Percentiles rank a stretch among this genome's conserved stretches.
Conservation (phyloP, 2,113 vertebrate species). For the Anhinga rufa region DNA sequence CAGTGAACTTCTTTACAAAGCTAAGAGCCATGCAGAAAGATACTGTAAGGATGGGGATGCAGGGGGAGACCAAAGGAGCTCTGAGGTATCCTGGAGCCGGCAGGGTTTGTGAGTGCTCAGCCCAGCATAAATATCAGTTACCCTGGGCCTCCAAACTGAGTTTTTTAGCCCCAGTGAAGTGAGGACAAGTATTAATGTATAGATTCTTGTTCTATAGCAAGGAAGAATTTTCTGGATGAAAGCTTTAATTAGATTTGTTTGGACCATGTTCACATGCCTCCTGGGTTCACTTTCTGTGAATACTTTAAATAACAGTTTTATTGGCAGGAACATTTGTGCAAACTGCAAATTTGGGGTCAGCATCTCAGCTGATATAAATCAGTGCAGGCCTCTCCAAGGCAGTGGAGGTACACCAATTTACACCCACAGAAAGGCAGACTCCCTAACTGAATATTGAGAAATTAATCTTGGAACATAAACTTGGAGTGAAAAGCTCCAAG, state of each 20-base stretch:
- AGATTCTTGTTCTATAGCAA: slow-evolving; percentile 29
- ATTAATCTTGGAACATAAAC: slow-evolving; percentile 38
- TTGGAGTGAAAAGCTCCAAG: slow-evolving; percentile 31
- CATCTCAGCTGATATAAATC: slow-evolving; percentile 36
- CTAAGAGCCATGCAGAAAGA: neutral
- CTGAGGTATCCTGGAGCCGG: neutral
- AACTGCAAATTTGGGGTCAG: slow-evolving; percentile 57
- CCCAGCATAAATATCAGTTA: neutral
- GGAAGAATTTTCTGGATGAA: slow-evolving; percentile 64
- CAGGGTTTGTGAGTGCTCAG: neutral
- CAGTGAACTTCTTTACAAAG: neutral
- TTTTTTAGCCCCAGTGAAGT: slow-evolving; percentile 14
- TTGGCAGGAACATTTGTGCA: slow-evolving; percentile 48
- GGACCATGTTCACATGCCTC: slow-evolving; percentile 42
- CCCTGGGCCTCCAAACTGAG: neutral
- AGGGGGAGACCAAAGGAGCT: neutral
- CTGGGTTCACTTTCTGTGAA: slow-evolving; percentile 47
- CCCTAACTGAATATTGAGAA: slow-evolving; percentile 30
- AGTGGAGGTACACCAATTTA: slow-evolving; percentile 28
- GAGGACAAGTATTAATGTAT: slow-evolving; percentile 33
- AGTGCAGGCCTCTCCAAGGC: neutral
- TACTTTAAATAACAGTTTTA: slow-evolving; percentile 43
- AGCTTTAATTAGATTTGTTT: slow-evolving; percentile 64
- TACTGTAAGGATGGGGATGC: neutral
- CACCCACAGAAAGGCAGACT: slow-evolving; percentile 45